A percentile compares a stretch with the other conserved stretches of the same genome.
phyloP scores from a whole-genome alignment of 1,140 invertebrate species.

The Monomorium pharaonis region DNA sequence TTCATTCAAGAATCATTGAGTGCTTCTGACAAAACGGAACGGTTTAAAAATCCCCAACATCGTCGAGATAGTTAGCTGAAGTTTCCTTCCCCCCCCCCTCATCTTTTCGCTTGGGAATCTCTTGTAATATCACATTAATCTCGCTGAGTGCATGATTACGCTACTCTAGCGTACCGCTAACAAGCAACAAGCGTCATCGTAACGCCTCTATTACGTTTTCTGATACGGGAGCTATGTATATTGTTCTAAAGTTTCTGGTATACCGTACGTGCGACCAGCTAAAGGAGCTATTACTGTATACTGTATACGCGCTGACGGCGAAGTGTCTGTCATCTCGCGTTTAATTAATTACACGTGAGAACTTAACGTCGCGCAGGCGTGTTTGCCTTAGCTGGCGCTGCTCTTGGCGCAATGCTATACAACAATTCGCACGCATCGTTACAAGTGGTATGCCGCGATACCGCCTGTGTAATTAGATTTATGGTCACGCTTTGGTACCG shows the following conservation, averaged over 20 bases:
- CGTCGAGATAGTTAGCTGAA: neutral
- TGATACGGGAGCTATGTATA: constrained; percentile 55
- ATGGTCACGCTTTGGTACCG: constrained; percentile 42
- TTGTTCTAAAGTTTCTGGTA: constrained; percentile 37
- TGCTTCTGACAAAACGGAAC: too few relatives aligned
- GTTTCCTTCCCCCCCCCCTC: too few relatives aligned
- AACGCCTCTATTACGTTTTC: constrained; percentile 55
- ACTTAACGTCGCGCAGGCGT: constrained; percentile 54
- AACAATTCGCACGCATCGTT: constrained; percentile 23
- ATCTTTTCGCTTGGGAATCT: neutral
- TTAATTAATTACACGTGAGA: constrained; percentile 57
- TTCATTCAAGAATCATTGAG: neutral
- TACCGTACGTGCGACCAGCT: neutral
- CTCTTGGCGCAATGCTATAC: constrained; percentile 8
- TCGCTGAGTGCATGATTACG: constrained; percentile 49
- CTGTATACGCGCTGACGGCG: constrained; percentile 16
- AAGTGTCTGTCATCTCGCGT: constrained; percentile 58
- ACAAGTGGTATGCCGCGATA: constrained; percentile 42
- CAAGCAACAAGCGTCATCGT: constrained; percentile 53
- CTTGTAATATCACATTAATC: constrained; percentile 22
- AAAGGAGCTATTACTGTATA: constrained; percentile 52
- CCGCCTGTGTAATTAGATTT: constrained; percentile 50
- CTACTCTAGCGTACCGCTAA: constrained; percentile 43
- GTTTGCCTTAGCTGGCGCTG: constrained; percentile 13
- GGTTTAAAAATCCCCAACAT: neutral